Base-by-base conservation (phyloP, 2,888 invertebrate species). In the Apamea monoglypha region DNA sequence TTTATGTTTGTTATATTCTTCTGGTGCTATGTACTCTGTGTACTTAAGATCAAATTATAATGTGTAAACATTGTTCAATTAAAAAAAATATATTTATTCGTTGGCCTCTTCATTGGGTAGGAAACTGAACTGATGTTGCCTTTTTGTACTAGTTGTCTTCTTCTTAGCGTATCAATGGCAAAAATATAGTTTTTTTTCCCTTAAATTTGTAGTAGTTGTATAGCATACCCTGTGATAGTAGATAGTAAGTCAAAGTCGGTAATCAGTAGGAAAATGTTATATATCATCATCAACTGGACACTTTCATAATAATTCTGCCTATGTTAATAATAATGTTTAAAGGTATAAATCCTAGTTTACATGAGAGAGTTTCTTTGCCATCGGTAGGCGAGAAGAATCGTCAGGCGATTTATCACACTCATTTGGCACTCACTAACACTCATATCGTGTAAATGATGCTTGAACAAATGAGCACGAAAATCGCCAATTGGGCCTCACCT, bases 41-140 rank as follows among this genome's bases (percentile, higher is more conserved):
- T 0, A 2, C 16, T 21, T 80, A 29, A 80, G 53, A 68, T 8
- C 16, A 36, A 25, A 2, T 2, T 68, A 83, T 80, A 0, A n/a
- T 29, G 0, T 83, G 61, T 80, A 63, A 80, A 78, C 2, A 36
- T 25, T 61, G 1, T 63, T 56, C 1, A 5, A 32, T 36, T 59
- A 50, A 40, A 64, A n/a, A 3, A 18, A 16, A 7, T 21, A 47
- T 5, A 47, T 21, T 8, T 25, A 32, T 76, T 56, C 5, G 0
- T 1, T n/a, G n/a, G 10, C 10, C n/a, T 76, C 10, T 77, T 59
- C 7, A 12, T 32, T 59, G 18, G 14, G 5, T 32, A 29, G 29
- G 61, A 36, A 36, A 61, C 61, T 36, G 47, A 61, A 21, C 25
- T 47, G 77, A 14, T 8, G 36, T 61, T 18, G 2, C 5, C 4